Conservation (phyloP, 1,140 invertebrate genomes). For the Bombus confusus region DNA sequence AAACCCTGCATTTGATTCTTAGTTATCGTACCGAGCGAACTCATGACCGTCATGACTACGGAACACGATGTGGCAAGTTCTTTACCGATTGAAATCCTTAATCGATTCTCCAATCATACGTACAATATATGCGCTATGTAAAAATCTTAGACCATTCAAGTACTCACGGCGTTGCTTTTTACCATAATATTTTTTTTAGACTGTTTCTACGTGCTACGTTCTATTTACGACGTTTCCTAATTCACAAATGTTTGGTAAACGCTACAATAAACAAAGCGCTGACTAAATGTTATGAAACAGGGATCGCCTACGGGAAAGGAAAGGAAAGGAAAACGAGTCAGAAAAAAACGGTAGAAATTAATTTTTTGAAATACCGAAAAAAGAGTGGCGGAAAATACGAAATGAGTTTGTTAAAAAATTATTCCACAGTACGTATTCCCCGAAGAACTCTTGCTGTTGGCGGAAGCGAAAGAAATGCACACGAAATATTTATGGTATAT, state of each 20-base stretch:
- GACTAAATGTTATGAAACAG: neutral
- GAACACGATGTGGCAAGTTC: no score
- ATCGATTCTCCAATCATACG: neutral
- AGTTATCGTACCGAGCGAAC: neutral
- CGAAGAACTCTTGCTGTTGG: neutral
- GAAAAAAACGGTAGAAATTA: neutral
- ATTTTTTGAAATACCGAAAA: neutral
- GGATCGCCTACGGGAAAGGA: neutral
- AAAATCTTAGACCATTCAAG: neutral
- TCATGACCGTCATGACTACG: neutral
- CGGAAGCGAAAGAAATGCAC: neutral
- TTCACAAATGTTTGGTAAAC: neutral
- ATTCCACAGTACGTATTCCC: neutral
- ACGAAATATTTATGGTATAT: neutral
- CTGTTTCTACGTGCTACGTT: neutral
- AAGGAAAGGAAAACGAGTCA: neutral
- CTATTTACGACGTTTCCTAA: neutral
- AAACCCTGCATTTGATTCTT: neutral
- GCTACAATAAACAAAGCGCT: neutral
- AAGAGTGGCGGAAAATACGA: neutral
- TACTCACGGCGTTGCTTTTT: neutral
- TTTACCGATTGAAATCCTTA: neutral
- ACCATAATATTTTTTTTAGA: neutral
- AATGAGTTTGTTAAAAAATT: neutral
- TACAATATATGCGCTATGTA: neutral